These are phyloP conservation scores for Caloenas nicobarica DNA, from an alignment of 2,113 vertebrate genomes.

Conservation along the genomic window DNA sequence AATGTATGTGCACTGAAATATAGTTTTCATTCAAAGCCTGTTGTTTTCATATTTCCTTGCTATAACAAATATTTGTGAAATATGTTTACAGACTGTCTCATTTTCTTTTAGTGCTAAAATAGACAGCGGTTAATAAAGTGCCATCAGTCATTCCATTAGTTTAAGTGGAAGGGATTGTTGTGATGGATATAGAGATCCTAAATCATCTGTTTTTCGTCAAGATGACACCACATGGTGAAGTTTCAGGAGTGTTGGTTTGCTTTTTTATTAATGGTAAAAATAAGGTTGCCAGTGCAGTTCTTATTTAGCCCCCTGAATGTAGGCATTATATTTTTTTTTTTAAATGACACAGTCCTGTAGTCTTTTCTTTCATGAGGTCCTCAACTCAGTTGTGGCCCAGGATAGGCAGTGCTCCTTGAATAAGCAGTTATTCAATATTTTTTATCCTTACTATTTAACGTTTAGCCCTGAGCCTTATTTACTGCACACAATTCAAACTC, in stretches of 20 bases:
- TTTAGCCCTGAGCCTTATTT: neutral
- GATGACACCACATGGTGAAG: neutral
- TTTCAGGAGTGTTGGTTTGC: neutral
- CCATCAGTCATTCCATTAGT: neutral
- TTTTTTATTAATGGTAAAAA: neutral
- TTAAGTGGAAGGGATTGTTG: neutral
- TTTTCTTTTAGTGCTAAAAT: neutral
- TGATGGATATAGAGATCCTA: neutral
- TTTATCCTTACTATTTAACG: neutral
- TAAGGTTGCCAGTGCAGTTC: neutral
- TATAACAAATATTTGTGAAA: neutral
- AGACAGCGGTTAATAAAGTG: neutral
- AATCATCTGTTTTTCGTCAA: neutral
- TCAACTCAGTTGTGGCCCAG: neutral
- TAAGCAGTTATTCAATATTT: neutral
- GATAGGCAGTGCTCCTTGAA: neutral
- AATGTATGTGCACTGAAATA: neutral
- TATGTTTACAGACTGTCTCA: neutral
- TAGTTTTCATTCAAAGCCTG: neutral
- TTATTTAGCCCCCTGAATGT: neutral
- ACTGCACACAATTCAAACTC: neutral
- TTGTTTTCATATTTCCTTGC: neutral
- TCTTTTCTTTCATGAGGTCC: neutral
- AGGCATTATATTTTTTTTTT: neutral
- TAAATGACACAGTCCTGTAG: neutral